Evolutionary conservation across 2,797 vertebrate species (phyloP), one percentile per base, ranked within the genome.

Genomic region (Parambassis ranga): DNA sequence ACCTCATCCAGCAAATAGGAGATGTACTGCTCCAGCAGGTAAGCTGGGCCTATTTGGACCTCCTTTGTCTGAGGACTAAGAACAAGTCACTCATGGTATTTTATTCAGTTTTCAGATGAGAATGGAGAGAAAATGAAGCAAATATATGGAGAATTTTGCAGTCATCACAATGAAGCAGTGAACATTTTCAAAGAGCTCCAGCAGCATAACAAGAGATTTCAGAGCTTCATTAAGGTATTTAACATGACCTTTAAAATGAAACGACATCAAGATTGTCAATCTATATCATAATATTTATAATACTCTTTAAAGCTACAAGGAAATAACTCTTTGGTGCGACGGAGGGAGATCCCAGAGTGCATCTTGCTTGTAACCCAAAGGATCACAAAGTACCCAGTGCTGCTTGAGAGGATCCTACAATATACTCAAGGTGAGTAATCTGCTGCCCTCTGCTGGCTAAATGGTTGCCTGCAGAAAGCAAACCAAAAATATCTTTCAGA

Each of bases 371-470:
- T 99, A 48, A 99, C 97, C 20, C 97, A 99, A 78, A 92, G 97
- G 56, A 97, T 99, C 73, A 98, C 97, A 6, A 99, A 99, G 62
- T 99, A 99, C 83, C 97, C 97, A 2, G 96, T 98, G 37, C 90
- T 99, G 63, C 92, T 99, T 78, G 95, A 98, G 86, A 94, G 97
- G 88, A 95, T 99, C 79, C 62, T 98, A 7, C 94, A 93, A 0
- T 94, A 95, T 50, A 95, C 96, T 19, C 91, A 95, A 89, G 95
- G 97, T 98, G 22, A 42, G 77, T 63, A 6, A 3, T 58, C 18
- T 65, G 10, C 77, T 69, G 69, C 83, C 81, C 79, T 48, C 87
- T 87, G 58, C 67, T 85, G 87, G 81, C 0, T 0, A 1, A 4
- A 15, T 14, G 1, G 0, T 7, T 2, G 14, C 16, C 36, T 4